Evolutionary conservation across 2,888 invertebrate species (phyloP).

Genomic region (Agrochola litura): DNA sequence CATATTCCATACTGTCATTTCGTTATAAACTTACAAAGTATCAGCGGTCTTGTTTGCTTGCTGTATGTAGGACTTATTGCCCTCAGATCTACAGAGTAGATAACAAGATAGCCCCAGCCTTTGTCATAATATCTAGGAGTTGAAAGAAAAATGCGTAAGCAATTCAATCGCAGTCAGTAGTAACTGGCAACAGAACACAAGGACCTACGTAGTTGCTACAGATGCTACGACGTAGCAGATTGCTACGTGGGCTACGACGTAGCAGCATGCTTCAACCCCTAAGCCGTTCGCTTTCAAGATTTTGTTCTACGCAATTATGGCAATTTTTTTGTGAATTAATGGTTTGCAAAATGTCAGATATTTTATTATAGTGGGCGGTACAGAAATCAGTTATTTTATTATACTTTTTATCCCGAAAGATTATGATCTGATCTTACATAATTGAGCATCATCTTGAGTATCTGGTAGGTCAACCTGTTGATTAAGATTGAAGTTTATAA

Average conservation of each 20-base stretch:
- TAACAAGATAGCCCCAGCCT: background rate
- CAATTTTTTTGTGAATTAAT: background rate
- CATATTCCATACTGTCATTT: background rate
- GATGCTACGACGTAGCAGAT: constrained; percentile 32
- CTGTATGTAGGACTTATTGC: background rate
- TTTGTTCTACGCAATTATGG: background rate
- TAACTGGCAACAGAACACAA: background rate
- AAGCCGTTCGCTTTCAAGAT: background rate
- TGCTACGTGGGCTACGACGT: constrained; percentile 32
- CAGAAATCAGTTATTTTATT: background rate
- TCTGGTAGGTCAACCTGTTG: background rate
- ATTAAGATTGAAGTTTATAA: background rate
- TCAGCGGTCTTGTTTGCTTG: background rate
- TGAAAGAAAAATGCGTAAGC: background rate
- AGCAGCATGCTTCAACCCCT: constrained; percentile 19
- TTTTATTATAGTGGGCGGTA: too few species aligned
- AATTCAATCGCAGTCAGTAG: background rate
- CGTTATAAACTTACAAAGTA: background rate
- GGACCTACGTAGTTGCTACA: constrained; percentile 5
- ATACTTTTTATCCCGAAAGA: background rate
- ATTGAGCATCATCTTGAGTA: background rate
- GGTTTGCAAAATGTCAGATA: background rate
- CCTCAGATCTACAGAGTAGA: background rate
- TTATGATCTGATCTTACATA: background rate
- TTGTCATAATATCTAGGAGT: background rate